Conservation (phyloP, 2,888 invertebrate species). For the Urechis unicinctus region DNA sequence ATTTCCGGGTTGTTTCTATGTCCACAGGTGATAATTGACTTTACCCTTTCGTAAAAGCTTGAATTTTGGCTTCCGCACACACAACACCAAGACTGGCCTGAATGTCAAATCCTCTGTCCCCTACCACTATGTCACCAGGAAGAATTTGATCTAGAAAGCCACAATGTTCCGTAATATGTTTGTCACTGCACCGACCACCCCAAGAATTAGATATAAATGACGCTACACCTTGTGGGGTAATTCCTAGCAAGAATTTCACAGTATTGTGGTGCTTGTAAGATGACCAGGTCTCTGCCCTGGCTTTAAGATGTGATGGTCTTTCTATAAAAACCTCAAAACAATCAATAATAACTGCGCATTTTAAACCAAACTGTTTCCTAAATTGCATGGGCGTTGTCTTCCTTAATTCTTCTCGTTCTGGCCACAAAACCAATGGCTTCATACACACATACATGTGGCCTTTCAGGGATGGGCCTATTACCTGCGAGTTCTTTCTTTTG, state of each 20-base stretch:
- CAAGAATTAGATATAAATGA: conserved; percentile 23
- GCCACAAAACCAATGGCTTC: too few relatives aligned
- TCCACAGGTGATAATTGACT: not conserved
- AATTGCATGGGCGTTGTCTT: conserved; percentile 19
- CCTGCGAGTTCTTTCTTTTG: too few relatives aligned
- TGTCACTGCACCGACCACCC: conserved; percentile 25
- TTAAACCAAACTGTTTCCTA: conserved; percentile 12
- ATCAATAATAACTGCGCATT: conserved; percentile 16
- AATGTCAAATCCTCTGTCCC: conserved; percentile 3
- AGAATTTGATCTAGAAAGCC: conserved; percentile 19
- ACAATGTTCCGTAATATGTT: conserved; percentile 24
- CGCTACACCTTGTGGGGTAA: conserved; percentile 24
- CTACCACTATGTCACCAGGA: conserved; percentile 22
- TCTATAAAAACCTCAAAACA: conserved; percentile 24
- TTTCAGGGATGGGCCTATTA: too few relatives aligned
- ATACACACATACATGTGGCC: too few relatives aligned
- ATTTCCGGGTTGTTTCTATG: not conserved
- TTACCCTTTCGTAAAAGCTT: conserved; percentile 1
- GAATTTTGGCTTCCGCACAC: not conserved
- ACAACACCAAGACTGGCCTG: not conserved
- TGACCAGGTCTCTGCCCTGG: conserved; percentile 22
- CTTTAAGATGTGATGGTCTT: conserved; percentile 18
- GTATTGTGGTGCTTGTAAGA: conserved; percentile 26
- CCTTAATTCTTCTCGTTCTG: not conserved
- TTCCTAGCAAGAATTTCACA: conserved; percentile 24